Evolutionary conservation across 2,113 vertebrate genomes (phyloP).

Genomic region (Pelecanus crispus): DNA sequence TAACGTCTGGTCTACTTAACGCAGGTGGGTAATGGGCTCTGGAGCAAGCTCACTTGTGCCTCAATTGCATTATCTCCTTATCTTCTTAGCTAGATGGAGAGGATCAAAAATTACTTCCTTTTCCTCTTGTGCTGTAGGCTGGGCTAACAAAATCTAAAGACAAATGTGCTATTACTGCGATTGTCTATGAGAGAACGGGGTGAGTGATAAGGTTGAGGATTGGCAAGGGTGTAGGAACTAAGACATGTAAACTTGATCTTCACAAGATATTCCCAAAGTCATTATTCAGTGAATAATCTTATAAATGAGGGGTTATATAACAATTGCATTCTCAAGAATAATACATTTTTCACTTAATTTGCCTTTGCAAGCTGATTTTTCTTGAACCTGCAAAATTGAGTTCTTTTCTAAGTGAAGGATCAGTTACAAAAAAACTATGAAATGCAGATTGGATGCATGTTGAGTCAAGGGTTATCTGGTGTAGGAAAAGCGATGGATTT

Average conservation of each 20-base stretch:
- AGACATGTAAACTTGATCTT: background rate
- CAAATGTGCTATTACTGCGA: background rate
- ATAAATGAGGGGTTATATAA: slow-evolving; percentile 9
- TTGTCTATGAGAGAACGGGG: background rate
- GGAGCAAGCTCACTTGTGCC: background rate
- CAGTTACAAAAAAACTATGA: background rate
- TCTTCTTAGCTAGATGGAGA: background rate
- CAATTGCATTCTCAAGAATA: background rate
- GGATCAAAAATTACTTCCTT: background rate
- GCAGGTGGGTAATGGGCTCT: background rate
- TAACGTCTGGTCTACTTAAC: background rate
- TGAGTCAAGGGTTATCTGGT: background rate
- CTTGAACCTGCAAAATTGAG: background rate
- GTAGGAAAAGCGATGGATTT: background rate
- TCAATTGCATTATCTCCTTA: background rate
- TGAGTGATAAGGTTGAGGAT: background rate
- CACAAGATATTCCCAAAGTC: background rate
- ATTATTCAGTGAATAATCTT: slow-evolving; percentile 9
- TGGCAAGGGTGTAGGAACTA: background rate
- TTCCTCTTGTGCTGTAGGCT: background rate
- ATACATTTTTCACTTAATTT: background rate
- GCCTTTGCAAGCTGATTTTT: background rate
- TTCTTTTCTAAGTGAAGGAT: background rate
- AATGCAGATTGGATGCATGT: background rate
- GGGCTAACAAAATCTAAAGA: background rate